Base-by-base conservation (phyloP, 92 coral and sea anemone genomes). In the Scolanthus callimorphus region DNA sequence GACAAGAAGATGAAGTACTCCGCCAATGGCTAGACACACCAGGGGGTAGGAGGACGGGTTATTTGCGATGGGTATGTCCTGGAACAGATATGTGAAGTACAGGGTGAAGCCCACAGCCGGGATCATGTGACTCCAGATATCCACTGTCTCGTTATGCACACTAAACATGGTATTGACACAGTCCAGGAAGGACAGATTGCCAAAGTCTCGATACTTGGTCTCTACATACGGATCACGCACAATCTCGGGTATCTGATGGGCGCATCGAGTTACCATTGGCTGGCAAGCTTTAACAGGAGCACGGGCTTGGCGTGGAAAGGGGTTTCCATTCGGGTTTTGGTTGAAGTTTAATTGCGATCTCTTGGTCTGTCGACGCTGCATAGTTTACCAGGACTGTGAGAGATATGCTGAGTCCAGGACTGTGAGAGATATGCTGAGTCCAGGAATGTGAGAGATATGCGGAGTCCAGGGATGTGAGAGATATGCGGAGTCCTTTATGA, bases 51-150 rank as follows among this genome's bases (percentile, higher is more conserved):
- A 69, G 27, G 59, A 50, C 11, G 91, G 68, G 49, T 88, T 90
- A 9, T 76, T 50, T 28, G 76, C 54, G 21, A 90, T 71, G 21
- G 67, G 41, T 29, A 63, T 78, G 23, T 49, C 63, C 0, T 69
- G n/a, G 49, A 91, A 77, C 2, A 76, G 63, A 19, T 46, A 25
- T 17, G 43, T 53, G 47, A 80, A 84, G 21, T 81, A 82, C 11
- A 70, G 15, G 11, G 69, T 28, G 28, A 89, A 88, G 4, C 57
- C 72, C 1, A 70, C 30, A 6, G 85, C 46, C 1, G 98, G 88
- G 43, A 82, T 26, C 11, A 84, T 17, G 69, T 92, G 98, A 38
- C 92, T 92, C 98, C 98, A 92, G 11, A 92, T 78, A 31, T 92
- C 86, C 3, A 92, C 37, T 4, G 82, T 79, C 62, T 92, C 98